Base-by-base conservation (phyloP, 2,888 invertebrate species). In the Parasteatoda lunata region DNA sequence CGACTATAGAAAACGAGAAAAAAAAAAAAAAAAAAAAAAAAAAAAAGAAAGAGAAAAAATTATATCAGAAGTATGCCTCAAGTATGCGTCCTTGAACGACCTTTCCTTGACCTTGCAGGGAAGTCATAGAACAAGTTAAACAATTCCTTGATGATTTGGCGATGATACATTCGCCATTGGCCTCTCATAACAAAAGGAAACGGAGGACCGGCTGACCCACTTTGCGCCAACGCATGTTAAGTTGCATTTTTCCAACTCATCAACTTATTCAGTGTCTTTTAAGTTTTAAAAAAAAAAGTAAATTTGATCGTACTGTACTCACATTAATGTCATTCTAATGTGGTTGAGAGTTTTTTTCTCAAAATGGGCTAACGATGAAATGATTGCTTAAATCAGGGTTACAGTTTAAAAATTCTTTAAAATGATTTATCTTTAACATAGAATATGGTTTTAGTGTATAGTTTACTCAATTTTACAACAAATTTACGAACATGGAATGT, bases 61-160 rank as follows among this genome's bases (percentile, higher is more conserved):
- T 30, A 66, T 15, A 66, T n/a, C 11, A 8, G 30, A 68, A 68
- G 30, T 9, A 4, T 68, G 30, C 66, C 45, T 45, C 15, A 52
- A 72, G 72, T 51, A n/a, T 51, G 72, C 66, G 76, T 86, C 85
- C 85, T 86, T 86, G 85, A 80, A 86, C 80, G 75, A 80, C 85
- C 85, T 86, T 80, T 64, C 48, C 52, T 59, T 76, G 80, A 86
- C 85, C 85, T 86, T 70, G 66, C 66, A 9, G 9, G n/a, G 47
- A 69, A 69, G 45, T 48, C 51, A 72, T 52, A 52, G n/a, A n/a
- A 49, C 48, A 51, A 48, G 45, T 72, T 72, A 51, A 52, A 72
- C 52, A 52, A 68, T 72, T 72, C 52, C 7, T n/a, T 72, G 51
- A 72, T 72, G 59, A 59, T 59, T 59, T 59, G 59, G 13, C 59